Base-by-base conservation (phyloP, 92 coral and sea anemone species). In the Desmophyllum pertusum region DNA sequence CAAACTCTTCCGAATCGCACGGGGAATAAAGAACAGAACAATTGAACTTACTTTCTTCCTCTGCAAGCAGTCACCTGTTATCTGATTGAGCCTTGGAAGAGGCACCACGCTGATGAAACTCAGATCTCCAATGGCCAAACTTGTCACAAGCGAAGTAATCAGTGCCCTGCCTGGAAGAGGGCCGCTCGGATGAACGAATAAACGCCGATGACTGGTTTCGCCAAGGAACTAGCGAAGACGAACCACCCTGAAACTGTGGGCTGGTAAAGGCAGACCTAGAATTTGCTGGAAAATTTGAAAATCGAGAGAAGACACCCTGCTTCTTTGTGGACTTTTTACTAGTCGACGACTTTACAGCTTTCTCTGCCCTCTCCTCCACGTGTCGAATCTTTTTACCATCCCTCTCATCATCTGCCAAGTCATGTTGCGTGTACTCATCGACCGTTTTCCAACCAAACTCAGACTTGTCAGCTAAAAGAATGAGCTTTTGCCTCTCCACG, bases 341-440 rank as follows among this genome's bases (percentile, higher is more conserved):
- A 63, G 75, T 52, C 25, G 77, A 71, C 29, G 90, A 70, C 51
- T 75, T 81, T 2, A 65, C 23, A 69, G 79, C 76, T 74, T 81
- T 81, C 72, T 87, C 90, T 14, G 86, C 90, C 65, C 90, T 75
- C 13, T 87, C 90, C 45, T 80, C 90, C 10, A 81, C 86, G 57
- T 83, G 59, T 43, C 89, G 85, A 69, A 86, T 78, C 62, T 77
- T 72, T 77, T 77, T 63, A 39, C 76, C 84, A 40, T 85, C 84
- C 67, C n/a, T n/a, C n/a, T n/a, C n/a, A n/a, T n/a, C n/a, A n/a
- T n/a, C n/a, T n/a, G n/a, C n/a, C n/a, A n/a, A n/a, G n/a, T n/a
- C n/a, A n/a, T n/a, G n/a, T n/a, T n/a, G n/a, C n/a, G n/a, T n/a
- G n/a, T 78, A 70, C 74, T 85, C 74, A 23, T 81, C 62, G 30